phyloP scores from a whole-genome alignment of 2,888 invertebrate species.

The Argyra leucocephala region DNA sequence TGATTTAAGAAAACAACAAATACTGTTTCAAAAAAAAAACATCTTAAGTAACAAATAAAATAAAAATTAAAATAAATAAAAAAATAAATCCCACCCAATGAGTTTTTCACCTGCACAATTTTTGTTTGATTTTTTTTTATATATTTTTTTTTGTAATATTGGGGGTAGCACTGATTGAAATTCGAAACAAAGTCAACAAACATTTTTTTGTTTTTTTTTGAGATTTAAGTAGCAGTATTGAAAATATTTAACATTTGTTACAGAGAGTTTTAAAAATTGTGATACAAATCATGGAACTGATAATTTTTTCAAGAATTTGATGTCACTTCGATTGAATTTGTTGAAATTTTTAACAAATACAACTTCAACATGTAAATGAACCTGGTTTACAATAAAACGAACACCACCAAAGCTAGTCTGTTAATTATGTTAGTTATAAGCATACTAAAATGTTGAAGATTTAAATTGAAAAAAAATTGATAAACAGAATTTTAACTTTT shows the following conservation, averaged over 20 bases:
- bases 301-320: too few relatives aligned
- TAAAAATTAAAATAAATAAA: neutral
- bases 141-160: neutral
- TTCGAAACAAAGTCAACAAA: slow-evolving; percentile 1
- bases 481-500: too few relatives aligned
- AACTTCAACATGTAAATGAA: too few relatives aligned
- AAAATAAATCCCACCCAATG: neutral
- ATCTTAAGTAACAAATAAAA: neutral
- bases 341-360: too few relatives aligned
- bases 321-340: too few relatives aligned
- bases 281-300: too few relatives aligned
- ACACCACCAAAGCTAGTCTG: too few relatives aligned
- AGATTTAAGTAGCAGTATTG: neutral
- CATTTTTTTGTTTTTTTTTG: too few relatives aligned
- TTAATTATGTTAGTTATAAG: too few relatives aligned
- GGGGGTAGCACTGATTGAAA: neutral
- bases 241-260: neutral
- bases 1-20: neutral
- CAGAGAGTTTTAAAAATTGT: neutral
- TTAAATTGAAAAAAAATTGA: too few relatives aligned
- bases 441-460: too few relatives aligned
- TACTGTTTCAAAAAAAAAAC: neutral
- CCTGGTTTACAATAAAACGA: too few relatives aligned
- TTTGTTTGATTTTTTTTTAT: neutral
- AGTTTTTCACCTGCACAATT: neutral